Conservation (phyloP, 2,113 vertebrate species). For the Nycticryphes semicollaris region DNA sequence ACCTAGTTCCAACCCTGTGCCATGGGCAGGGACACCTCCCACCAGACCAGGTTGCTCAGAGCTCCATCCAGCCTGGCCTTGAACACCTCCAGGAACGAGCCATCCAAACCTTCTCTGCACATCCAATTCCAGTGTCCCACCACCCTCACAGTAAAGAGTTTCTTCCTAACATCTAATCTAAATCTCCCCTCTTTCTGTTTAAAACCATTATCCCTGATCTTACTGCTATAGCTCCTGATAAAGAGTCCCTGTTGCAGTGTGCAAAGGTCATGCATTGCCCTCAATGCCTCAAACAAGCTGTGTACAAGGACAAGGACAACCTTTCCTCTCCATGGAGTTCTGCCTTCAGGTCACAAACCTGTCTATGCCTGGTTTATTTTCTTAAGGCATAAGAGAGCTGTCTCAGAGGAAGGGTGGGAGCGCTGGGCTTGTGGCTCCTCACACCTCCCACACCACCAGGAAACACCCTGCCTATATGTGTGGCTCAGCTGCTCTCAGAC, state of each 20-base stretch:
- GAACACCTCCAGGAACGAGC: neutral
- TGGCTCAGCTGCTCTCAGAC: constrained; percentile 30
- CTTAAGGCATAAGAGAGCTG: neutral
- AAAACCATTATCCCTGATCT: neutral
- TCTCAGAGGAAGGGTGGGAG: neutral
- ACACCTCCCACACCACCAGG: neutral
- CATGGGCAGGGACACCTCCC: neutral
- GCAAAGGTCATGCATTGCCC: neutral
- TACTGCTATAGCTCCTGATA: neutral
- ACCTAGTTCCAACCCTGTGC: neutral
- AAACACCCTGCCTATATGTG: neutral
- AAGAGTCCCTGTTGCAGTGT: accelerated
- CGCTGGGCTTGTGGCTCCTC: neutral
- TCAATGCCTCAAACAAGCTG: accelerated
- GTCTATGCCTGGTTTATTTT: neutral
- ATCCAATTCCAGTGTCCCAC: neutral
- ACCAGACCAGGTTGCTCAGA: neutral
- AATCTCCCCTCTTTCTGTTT: neutral
- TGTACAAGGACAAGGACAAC: neutral
- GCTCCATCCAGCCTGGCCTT: neutral
- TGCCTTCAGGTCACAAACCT: neutral
- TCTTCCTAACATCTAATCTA: neutral
- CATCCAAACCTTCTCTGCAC: neutral
- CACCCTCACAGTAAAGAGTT: neutral
- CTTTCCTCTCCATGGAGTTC: neutral